Conservation (phyloP, 2,113 vertebrate species). For the Caranx ignobilis region DNA sequence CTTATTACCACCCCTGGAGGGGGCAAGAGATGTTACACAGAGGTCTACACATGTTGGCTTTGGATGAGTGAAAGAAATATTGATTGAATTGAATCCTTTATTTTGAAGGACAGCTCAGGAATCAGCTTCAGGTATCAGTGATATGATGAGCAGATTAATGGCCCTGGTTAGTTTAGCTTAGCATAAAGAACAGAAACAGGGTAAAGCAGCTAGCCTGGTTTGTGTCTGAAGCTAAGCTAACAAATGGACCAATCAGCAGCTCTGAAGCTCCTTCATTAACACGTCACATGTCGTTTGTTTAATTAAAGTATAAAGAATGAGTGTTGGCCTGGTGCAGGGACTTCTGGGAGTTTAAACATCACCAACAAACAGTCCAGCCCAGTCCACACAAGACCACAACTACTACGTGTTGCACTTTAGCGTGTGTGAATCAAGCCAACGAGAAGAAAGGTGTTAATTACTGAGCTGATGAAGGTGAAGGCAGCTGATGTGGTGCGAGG, state of each 20-base stretch:
- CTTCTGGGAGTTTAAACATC: too few species aligned
- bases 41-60: neutral
- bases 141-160: neutral
- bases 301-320: neutral
- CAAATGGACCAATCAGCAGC: too few species aligned
- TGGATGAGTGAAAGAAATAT: neutral
- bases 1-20: neutral
- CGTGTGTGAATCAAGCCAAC: too few species aligned
- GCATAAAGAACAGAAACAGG: neutral
- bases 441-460: too few species aligned
- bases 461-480: too few species aligned
- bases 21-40: neutral
- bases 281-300: too few species aligned
- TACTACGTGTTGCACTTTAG: too few species aligned
- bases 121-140: neutral
- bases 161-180: neutral
- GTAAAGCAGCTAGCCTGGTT: neutral
- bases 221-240: too few species aligned
- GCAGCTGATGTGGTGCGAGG: neutral
- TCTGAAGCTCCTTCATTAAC: too few species aligned
- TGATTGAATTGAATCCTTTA: neutral
- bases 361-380: too few species aligned
- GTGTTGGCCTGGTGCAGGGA: too few species aligned
- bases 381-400: too few species aligned
- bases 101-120: neutral